Evolutionary conservation across 2,113 vertebrate species (phyloP).

Genomic region (Colius striatus): DNA sequence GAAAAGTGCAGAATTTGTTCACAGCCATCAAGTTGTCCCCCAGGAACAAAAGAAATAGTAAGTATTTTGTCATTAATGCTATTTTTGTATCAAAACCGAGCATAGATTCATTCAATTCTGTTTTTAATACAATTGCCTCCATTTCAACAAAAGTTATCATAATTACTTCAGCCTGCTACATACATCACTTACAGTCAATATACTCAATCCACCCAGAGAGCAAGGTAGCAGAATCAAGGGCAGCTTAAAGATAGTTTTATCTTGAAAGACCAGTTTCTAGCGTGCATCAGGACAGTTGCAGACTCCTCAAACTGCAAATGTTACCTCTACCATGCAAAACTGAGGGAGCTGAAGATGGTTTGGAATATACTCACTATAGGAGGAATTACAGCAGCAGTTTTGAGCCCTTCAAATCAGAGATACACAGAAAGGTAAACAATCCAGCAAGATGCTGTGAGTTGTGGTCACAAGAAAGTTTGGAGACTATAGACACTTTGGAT

Average conservation of each 20-base stretch:
- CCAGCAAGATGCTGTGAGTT: not conserved
- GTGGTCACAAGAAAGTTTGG: not conserved
- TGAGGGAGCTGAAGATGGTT: not conserved
- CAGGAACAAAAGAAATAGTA: conserved; percentile 72
- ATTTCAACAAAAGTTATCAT: not conserved
- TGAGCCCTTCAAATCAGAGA: not conserved
- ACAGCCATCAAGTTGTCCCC: conserved; percentile 70
- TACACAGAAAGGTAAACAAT: not conserved
- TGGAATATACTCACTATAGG: not conserved
- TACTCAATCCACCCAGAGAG: not conserved
- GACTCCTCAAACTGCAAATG: not conserved
- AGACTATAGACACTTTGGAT: not conserved
- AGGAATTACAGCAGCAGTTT: not conserved
- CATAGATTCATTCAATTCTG: not conserved
- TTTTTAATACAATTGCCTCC: not conserved
- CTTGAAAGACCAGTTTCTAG: not conserved
- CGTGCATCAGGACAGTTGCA: not conserved
- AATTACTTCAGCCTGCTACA: not conserved
- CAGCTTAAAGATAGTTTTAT: not conserved
- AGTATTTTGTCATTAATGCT: conserved; percentile 49
- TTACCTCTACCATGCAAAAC: not conserved
- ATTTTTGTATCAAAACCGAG: not conserved
- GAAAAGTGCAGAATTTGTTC: conserved; percentile 74
- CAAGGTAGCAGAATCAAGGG: not conserved
- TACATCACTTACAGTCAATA: not conserved